These are phyloP conservation scores for Mesembrinibis cayennensis DNA, from an alignment of 2,113 vertebrate species.

Conservation along the genomic window DNA sequence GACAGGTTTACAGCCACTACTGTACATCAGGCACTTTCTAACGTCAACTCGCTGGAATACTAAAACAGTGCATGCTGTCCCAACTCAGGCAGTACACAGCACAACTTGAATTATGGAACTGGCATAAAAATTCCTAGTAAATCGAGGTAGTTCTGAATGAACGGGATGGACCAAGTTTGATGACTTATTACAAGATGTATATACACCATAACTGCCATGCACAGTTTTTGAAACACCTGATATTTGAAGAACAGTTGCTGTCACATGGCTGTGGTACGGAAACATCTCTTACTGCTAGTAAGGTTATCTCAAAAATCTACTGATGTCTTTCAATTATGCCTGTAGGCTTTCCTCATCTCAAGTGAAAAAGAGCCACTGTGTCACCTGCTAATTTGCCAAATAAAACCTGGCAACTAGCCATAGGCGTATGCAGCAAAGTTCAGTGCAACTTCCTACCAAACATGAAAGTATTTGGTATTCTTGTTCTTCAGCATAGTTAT, in stretches of 20 bases:
- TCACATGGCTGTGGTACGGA: fast-evolving
- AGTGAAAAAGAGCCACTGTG: not conserved
- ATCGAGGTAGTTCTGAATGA: not conserved
- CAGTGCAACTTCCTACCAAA: not conserved
- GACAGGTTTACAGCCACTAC: not conserved
- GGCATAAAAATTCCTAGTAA: not conserved
- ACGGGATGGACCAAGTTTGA: not conserved
- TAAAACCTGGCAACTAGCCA: not conserved
- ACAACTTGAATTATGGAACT: not conserved
- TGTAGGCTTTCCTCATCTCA: not conserved
- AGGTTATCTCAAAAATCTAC: not conserved
- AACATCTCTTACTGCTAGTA: not conserved
- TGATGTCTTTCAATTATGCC: not conserved
- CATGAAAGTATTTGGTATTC: not conserved
- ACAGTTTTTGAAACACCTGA: not conserved
- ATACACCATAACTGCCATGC: not conserved
- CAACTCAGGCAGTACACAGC: not conserved
- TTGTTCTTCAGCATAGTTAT: not conserved
- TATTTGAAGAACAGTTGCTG: not conserved
- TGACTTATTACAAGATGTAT: not conserved
- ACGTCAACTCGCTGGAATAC: not conserved
- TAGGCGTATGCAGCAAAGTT: not conserved
- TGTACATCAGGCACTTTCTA: not conserved
- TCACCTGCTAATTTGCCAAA: not conserved
- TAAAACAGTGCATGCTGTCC: not conserved